Evolutionary conservation across 1,140 invertebrate genomes (phyloP).

Genomic region (Araneus ventricosus): DNA sequence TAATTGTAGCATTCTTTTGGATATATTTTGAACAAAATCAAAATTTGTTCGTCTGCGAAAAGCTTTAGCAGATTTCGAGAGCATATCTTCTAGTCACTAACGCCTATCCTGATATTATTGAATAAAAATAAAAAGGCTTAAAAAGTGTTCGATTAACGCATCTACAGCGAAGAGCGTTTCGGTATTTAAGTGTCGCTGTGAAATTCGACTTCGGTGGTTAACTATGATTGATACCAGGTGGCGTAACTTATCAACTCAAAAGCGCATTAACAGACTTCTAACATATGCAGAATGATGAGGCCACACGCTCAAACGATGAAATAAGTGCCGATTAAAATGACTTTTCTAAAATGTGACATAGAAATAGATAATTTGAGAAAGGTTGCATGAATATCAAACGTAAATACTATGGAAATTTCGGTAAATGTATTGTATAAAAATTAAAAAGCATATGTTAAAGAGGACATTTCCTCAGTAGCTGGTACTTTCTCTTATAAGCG

Average conservation of each 20-base stretch:
- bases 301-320: conserved; percentile 27
- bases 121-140: conserved; percentile 13
- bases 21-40: too few relatives aligned
- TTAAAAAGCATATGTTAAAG: too few relatives aligned
- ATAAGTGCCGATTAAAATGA: conserved; percentile 13
- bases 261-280: conserved; percentile 37
- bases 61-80: too few relatives aligned
- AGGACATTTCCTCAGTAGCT: too few relatives aligned
- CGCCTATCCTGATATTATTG: conserved; percentile 59
- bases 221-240: conserved; percentile 13
- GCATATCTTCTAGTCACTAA: conserved; percentile 30
- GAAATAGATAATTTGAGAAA: not conserved
- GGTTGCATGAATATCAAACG: too few relatives aligned
- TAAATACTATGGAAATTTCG: too few relatives aligned
- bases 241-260: conserved; percentile 23
- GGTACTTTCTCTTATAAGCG: too few relatives aligned
- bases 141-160: conserved; percentile 43
- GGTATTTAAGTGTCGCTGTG: not conserved
- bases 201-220: conserved; percentile 14
- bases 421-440: too few relatives aligned
- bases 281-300: conserved; percentile 3
- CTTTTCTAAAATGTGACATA: conserved; percentile 1
- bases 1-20: not conserved
- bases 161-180: conserved; percentile 1
- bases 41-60: too few relatives aligned